A percentile compares a stretch with the other conserved stretches of the same genome.
Conservation (phyloP, 1,140 invertebrate species). For the Eumaeus atala region DNA sequence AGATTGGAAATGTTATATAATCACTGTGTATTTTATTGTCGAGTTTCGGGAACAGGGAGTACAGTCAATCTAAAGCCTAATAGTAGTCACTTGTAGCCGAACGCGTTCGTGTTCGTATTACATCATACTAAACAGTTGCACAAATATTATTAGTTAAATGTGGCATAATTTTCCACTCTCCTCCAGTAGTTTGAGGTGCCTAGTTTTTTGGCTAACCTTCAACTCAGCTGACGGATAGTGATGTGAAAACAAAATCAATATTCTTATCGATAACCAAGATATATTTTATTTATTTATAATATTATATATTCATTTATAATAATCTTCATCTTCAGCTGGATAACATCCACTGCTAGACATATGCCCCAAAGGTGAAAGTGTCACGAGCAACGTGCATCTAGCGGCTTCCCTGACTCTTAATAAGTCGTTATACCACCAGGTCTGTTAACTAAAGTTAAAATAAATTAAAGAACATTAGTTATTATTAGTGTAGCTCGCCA, state of each 20-base stretch:
- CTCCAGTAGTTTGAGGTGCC: not conserved
- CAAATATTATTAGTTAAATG: not conserved
- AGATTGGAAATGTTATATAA: constrained; percentile 3
- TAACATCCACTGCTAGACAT: no score
- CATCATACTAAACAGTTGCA: not conserved
- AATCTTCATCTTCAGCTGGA: no score
- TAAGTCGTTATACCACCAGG: no score
- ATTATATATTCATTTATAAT: no score
- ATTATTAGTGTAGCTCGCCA: no score
- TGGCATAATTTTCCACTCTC: not conserved
- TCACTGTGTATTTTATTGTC: not conserved
- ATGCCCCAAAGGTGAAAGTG: no score
- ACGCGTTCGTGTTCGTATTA: constrained; percentile 6
- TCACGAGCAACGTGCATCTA: no score
- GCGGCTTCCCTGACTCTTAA: no score
- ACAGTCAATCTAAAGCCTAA: not conserved
- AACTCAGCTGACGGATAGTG: constrained; percentile 3
- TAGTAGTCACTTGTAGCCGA: not conserved
- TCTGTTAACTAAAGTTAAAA: no score
- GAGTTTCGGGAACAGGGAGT: not conserved
- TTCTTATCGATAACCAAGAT: no score
- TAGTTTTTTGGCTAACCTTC: not conserved
- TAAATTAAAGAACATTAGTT: no score
- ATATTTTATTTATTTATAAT: no score
- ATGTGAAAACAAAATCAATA: not conserved